phyloP scores from a whole-genome alignment of 2,113 vertebrate genomes.

The Centropus unirufus region DNA sequence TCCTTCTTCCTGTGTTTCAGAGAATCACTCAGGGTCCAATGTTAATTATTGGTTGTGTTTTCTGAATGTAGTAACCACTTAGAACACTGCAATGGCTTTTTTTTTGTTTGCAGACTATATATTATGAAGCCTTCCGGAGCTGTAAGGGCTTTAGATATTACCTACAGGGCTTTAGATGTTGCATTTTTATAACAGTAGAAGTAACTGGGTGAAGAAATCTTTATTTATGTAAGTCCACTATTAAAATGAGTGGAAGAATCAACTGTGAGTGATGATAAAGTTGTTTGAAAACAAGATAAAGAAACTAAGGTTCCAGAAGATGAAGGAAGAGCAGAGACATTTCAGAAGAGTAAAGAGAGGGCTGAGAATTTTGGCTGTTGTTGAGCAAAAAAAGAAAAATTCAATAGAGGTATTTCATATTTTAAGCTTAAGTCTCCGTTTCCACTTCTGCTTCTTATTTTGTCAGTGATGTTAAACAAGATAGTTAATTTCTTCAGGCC shows the following conservation, averaged over 20 bases:
- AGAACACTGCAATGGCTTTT: not conserved
- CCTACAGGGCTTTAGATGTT: not conserved
- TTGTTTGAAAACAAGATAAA: not conserved
- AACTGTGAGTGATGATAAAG: not conserved
- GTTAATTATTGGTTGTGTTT: not conserved
- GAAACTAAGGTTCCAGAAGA: not conserved
- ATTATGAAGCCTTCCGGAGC: not conserved
- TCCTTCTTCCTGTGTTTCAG: not conserved
- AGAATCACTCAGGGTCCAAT: not conserved
- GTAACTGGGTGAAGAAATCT: not conserved
- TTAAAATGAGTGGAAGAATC: not conserved
- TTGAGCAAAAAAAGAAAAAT: not conserved
- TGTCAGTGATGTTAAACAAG: not conserved
- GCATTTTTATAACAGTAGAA: not conserved
- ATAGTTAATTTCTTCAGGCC: not conserved
- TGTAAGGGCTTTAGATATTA: not conserved
- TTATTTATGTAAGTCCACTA: not conserved
- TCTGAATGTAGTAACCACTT: not conserved
- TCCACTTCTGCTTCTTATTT: not conserved
- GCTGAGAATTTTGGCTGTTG: not conserved
- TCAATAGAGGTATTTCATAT: not conserved
- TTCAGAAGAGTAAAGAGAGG: not conserved
- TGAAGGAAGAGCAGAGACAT: not conserved
- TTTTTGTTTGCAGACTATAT: not conserved
- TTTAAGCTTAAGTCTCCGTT: not conserved